Percentiles rank a stretch among this genome's conserved stretches.
Evolutionary conservation across 1,140 invertebrate genomes (phyloP).

Genomic region (Aphelenchoides fujianensis): DNA sequence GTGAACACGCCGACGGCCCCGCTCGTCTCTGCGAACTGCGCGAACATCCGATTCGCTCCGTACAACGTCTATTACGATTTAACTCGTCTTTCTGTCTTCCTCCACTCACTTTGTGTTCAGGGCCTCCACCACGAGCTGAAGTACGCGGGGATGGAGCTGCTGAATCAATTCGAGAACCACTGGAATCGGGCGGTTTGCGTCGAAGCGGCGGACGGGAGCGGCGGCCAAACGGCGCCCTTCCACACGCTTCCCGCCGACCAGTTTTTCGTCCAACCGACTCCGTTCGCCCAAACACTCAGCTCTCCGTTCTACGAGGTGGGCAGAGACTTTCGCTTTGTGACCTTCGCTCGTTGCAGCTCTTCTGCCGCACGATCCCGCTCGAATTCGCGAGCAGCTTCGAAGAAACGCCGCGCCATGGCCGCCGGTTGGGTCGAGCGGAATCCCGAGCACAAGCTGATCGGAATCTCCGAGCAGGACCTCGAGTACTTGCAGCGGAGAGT

Average conservation of each 20-base stretch:
- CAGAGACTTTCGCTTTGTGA: not conserved
- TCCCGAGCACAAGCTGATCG: slow-evolving; percentile 10
- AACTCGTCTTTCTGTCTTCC: slow-evolving; percentile 21
- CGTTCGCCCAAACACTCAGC: not conserved
- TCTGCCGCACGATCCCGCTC: slow-evolving; percentile 2
- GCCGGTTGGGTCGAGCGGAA: slow-evolving; percentile 1
- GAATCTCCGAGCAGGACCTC: slow-evolving; percentile 9
- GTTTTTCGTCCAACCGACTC: slow-evolving; percentile 26
- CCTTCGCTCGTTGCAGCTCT: not conserved
- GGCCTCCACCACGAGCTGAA: slow-evolving; percentile 13
- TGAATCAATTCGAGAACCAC: slow-evolving; percentile 8
- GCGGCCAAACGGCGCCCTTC: not conserved
- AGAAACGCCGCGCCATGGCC: not conserved
- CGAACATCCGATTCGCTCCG: slow-evolving; percentile 3
- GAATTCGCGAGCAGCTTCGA: slow-evolving; percentile 7
- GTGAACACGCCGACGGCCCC: slow-evolving; percentile 21
- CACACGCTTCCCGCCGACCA: slow-evolving; percentile 9
- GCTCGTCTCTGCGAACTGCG: slow-evolving; percentile 14
- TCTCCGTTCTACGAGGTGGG: slow-evolving; percentile 16
- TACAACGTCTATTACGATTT: slow-evolving; percentile 31
- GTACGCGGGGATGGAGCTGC: slow-evolving; percentile 19
- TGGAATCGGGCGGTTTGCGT: slow-evolving; percentile 17
- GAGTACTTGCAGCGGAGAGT: slow-evolving; percentile 11
- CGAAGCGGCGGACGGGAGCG: not conserved
- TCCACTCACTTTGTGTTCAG: slow-evolving; percentile 8